Conservation (phyloP, 1,140 invertebrate genomes). For the Neotoxoptera formosana region DNA sequence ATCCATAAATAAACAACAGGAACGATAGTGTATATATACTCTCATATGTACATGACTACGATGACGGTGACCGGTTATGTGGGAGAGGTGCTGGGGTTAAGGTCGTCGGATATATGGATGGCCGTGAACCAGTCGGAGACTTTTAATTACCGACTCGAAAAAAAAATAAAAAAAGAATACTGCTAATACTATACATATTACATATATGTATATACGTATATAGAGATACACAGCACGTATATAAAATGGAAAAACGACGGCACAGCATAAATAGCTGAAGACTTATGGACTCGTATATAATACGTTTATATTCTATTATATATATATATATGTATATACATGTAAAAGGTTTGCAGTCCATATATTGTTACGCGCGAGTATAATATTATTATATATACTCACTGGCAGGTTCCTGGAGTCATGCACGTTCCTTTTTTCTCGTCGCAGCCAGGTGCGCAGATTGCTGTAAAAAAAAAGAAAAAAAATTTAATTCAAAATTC, state of each 20-base stretch:
- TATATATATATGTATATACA: background rate
- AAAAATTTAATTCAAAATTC: constrained; percentile 64
- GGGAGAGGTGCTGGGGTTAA: constrained; percentile 56
- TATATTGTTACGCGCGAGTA: background rate
- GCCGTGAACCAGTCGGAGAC: constrained; percentile 52
- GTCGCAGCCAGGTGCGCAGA: constrained; percentile 90
- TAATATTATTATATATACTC: constrained; percentile 66
- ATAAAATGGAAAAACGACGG: constrained; percentile 1
- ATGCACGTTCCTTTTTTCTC: constrained; percentile 87
- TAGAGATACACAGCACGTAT: background rate
- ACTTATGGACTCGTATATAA: constrained; percentile 35
- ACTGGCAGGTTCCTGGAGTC: constrained; percentile 94
- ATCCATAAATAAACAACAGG: constrained; percentile 57
- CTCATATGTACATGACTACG: background rate
- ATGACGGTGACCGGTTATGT: constrained; percentile 53
- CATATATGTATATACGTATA: background rate
- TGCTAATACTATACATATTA: background rate
- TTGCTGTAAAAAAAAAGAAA: constrained; percentile 74
- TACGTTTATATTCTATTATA: background rate
- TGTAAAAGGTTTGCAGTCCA: constrained; percentile 23
- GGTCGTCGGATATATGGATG: constrained; percentile 44
- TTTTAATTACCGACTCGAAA: constrained; percentile 55
- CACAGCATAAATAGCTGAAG: constrained; percentile 3
- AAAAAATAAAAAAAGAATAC: constrained; percentile 22
- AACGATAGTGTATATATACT: background rate